Base-by-base conservation (phyloP, 2,113 vertebrate genomes). In the Hippocampus guttulatus region DNA sequence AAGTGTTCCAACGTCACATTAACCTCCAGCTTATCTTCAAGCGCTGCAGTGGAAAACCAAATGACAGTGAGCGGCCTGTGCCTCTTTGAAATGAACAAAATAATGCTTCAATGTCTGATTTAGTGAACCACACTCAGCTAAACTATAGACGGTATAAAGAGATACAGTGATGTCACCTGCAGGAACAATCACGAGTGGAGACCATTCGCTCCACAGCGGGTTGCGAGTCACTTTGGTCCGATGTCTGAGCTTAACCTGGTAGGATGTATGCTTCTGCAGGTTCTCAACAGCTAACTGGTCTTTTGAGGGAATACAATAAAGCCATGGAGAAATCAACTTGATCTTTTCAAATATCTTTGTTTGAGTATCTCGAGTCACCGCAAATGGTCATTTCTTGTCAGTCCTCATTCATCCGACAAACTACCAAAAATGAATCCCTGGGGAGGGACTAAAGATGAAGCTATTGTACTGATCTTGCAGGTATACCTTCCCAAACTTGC, bases 121-220 rank as follows among this genome's bases (percentile, higher is more conserved):
- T 47, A 15, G 45, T 47, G n/a, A 57, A 23, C 33, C 33, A 38
- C 5, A 38, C 33, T 38, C 33, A 5, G 33, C 33, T 38, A 38
- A 38, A 38, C 33, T 38, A 38, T 6, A 0, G 33, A 38, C 33
- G 33, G 33, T 18, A 47, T 5, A 25, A 65, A 23, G 11, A 21
- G 1, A 11, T 49, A 7, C 25, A 16, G 20, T 30, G 27, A 61
- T 16, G 27, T 84, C 27, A 92, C 91, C 86, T 82, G 83, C 80
- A 71, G 90, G 89, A 49, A 84, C 84, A 40, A 12, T 65, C 33
- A 79, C 30, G 11, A 57, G 38, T 49, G 54, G 14, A 47, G 85
- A 84, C 89, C 91, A 91, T 66, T 75, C 38, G 18, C 91, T 91
- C 91, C 91, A 92, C 75, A 88, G 73, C 0, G 84, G 51, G 45